Evolutionary conservation across 2,888 invertebrate genomes (phyloP), one percentile per base, ranked within the genome.

Genomic region (Stenotaenia linearis): DNA sequence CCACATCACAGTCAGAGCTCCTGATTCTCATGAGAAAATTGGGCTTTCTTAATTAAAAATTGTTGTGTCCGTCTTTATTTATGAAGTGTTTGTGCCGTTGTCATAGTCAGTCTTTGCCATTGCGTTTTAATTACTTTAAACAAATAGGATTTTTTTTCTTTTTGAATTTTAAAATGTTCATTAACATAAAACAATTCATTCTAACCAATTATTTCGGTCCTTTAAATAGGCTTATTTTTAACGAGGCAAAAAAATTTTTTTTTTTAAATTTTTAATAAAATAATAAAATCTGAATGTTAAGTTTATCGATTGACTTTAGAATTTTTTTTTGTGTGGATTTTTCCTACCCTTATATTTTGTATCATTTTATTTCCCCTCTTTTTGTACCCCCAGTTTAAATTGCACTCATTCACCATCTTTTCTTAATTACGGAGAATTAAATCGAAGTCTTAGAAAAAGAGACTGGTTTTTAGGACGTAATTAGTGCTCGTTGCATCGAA

Each of bases 11-110:
- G 61, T 61, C 61, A 61, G 61, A 61, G 23, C 61, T 61, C 25
- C 18, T 45, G 45, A 61, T 61, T 61, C 61, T 61, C 61, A 25
- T 61, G 61, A 61, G 61, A 61, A 61, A 61, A 61, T 61, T 61
- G 15, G 61, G 61, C 28, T 61, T 61, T 61, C 61, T 61, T 61
- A 61, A 61, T 61, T 61, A 61, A 61, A 61, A 61, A 61, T 61
- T 61, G 61, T 61, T 61, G 61, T 61, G 61, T 61, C 61, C 61
- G 23, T 61, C 61, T 61, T 25, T 61, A 61, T 61, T 61, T 61
- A 61, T 61, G 61, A 25, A 61, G 61, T 7, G 61, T 45, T 15
- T 61, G 61, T 15, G 45, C 61, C 12, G 61, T 28, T 61, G 61
- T 23, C 61, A 61, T 61, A 61, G 25, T n/a, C 45, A 15, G 45